Conservation (phyloP, 2,113 vertebrate genomes). For the Glaucomys volans region DNA sequence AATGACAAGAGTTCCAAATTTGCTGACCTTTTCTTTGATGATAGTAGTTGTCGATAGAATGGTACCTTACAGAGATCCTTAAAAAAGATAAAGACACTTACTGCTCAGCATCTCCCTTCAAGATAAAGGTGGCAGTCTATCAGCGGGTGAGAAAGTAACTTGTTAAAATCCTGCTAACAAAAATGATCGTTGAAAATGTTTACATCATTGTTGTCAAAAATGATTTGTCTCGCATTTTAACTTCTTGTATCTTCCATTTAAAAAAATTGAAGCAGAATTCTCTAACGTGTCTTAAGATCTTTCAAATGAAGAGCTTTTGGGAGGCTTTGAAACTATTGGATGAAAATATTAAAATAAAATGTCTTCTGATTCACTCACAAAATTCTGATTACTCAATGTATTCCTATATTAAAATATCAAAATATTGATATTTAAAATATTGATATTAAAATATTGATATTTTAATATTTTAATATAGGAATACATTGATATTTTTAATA, state of each 20-base stretch:
- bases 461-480: no score
- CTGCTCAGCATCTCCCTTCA: neutral
- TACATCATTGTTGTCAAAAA: neutral
- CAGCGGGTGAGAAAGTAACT: neutral
- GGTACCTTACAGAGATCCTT: conserved; percentile 27
- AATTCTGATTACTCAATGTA: neutral
- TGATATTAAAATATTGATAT: no score
- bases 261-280: neutral
- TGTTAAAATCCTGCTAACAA: neutral
- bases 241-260: neutral
- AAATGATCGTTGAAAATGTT: neutral
- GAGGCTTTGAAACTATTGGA: neutral
- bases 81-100: conserved; percentile 38
- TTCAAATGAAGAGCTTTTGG: conserved; percentile 26
- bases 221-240: neutral
- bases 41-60: conserved; percentile 35
- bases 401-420: neutral
- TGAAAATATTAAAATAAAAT: conserved; percentile 49
- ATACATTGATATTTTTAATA: no score
- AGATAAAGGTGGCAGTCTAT: conserved; percentile 51
- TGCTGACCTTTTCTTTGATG: conserved; percentile 64
- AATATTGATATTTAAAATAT: no score
- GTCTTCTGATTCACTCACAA: neutral
- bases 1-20: conserved; percentile 45
- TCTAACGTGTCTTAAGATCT: conserved; percentile 4